Evolutionary conservation across 2,888 invertebrate genomes (phyloP).

Genomic region (Cremastobaeus sp.): DNA sequence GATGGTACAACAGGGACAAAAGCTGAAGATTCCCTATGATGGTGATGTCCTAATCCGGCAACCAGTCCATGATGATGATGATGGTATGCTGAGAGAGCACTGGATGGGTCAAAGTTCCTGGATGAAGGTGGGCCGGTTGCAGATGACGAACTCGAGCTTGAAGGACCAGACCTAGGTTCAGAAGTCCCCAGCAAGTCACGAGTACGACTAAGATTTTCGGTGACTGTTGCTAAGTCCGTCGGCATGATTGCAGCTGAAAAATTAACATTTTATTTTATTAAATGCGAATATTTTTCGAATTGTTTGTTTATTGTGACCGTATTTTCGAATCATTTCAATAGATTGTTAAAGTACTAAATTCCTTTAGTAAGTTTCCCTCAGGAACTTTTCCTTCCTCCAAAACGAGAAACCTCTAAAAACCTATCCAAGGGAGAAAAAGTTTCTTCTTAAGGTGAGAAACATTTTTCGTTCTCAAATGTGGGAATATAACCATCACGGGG

Average conservation of each 20-base stretch:
- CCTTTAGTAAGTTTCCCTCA: too few relatives aligned
- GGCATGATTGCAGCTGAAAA: slow-evolving; percentile 71
- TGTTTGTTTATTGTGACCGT: too few relatives aligned
- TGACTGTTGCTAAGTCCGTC: slow-evolving; percentile 74
- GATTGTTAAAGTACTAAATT: too few relatives aligned
- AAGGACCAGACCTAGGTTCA: slow-evolving; percentile 76
- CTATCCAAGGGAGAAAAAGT: too few relatives aligned
- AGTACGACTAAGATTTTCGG: slow-evolving; percentile 70
- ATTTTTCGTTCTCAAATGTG: too few relatives aligned
- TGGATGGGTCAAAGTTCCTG: slow-evolving; percentile 82
- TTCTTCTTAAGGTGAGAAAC: too few relatives aligned
- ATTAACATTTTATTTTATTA: too few relatives aligned
- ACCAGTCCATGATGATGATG: slow-evolving; percentile 80
- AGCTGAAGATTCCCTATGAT: slow-evolving; percentile 89
- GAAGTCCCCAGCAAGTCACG: slow-evolving; percentile 68
- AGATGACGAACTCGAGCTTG: slow-evolving; percentile 63
- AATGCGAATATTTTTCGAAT: too few relatives aligned
- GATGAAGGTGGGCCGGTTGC: slow-evolving; percentile 77
- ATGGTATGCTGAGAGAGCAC: slow-evolving; percentile 83
- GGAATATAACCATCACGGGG: too few relatives aligned
- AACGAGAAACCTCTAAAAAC: too few relatives aligned
- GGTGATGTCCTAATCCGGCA: slow-evolving; percentile 76
- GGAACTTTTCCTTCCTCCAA: too few relatives aligned
- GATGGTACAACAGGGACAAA: slow-evolving; percentile 93
- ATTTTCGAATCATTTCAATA: too few relatives aligned